phyloP scores from a whole-genome alignment of 1,140 invertebrate species.

The Leptopilina clavipes region DNA sequence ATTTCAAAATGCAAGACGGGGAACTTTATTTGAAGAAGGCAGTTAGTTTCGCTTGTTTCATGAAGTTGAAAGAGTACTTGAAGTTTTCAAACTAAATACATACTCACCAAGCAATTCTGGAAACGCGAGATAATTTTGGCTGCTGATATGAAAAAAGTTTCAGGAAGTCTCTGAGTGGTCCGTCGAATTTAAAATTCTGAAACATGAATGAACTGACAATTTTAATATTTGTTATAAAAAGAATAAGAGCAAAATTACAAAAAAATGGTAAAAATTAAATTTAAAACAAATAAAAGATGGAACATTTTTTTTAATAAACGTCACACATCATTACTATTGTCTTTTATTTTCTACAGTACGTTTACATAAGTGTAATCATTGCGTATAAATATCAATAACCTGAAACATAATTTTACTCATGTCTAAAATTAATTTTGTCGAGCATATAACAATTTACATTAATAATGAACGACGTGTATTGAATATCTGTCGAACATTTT shows the following conservation, averaged over 20 bases:
- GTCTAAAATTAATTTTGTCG: too few species aligned
- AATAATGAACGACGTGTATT: too few species aligned
- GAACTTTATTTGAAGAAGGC: slow-evolving; percentile 15
- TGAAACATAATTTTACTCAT: too few species aligned
- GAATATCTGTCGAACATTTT: too few species aligned
- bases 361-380: too few species aligned
- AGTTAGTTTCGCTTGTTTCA: slow-evolving; percentile 30
- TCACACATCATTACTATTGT: too few species aligned
- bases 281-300: too few species aligned
- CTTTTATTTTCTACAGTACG: too few species aligned
- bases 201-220: slow-evolving; percentile 13
- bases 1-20: slow-evolving; percentile 14
- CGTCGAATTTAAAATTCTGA: slow-evolving; percentile 21
- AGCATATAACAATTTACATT: too few species aligned
- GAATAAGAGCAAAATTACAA: background rate
- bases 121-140: slow-evolving; percentile 44
- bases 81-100: slow-evolving; percentile 24
- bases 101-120: slow-evolving; percentile 27
- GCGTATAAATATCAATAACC: too few species aligned
- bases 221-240: background rate
- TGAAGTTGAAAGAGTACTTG: slow-evolving; percentile 27
- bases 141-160: slow-evolving; percentile 53
- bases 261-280: too few species aligned
- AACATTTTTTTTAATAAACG: too few species aligned
- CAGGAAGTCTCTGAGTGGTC: background rate